Percentiles rank a stretch among this genome's conserved stretches.
Evolutionary conservation across 2,797 vertebrate genomes (phyloP).

Genomic region (Mormyrus proboscirostris): DNA sequence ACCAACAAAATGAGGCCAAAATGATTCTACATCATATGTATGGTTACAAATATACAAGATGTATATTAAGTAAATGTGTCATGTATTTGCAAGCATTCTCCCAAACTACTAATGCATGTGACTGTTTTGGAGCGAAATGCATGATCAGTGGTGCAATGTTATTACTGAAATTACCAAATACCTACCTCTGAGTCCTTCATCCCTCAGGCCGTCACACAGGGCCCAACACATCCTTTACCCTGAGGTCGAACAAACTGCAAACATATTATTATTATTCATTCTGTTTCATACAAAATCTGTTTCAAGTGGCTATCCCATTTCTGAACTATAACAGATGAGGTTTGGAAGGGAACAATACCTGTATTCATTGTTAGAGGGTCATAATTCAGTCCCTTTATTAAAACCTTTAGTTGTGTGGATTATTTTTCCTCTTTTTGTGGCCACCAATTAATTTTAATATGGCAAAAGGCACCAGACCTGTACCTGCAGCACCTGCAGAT

Average conservation of each 20-base stretch:
- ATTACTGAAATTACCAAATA: neutral
- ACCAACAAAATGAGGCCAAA: neutral
- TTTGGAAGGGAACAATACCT: constrained; percentile 23
- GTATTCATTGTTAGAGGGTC: constrained; percentile 28
- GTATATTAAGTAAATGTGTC: neutral
- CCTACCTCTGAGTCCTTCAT: neutral
- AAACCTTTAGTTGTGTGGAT: constrained; percentile 25
- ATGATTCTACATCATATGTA: neutral
- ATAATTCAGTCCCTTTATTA: constrained; percentile 34
- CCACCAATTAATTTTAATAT: neutral
- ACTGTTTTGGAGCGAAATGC: neutral
- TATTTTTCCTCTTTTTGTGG: constrained; percentile 30
- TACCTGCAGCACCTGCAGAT: neutral
- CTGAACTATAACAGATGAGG: constrained; percentile 31
- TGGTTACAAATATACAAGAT: neutral
- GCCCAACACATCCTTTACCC: constrained; percentile 37
- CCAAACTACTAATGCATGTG: neutral
- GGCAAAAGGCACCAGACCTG: neutral
- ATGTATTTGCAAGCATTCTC: neutral
- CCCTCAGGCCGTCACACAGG: neutral
- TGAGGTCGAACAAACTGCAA: constrained; percentile 38
- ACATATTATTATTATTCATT: constrained; percentile 37
- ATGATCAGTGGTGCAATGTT: constrained; percentile 17
- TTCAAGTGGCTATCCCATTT: constrained; percentile 35
- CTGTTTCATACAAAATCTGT: constrained; percentile 22